Evolutionary conservation across 2,113 vertebrate species (phyloP).

Genomic region (Gobio gobio): DNA sequence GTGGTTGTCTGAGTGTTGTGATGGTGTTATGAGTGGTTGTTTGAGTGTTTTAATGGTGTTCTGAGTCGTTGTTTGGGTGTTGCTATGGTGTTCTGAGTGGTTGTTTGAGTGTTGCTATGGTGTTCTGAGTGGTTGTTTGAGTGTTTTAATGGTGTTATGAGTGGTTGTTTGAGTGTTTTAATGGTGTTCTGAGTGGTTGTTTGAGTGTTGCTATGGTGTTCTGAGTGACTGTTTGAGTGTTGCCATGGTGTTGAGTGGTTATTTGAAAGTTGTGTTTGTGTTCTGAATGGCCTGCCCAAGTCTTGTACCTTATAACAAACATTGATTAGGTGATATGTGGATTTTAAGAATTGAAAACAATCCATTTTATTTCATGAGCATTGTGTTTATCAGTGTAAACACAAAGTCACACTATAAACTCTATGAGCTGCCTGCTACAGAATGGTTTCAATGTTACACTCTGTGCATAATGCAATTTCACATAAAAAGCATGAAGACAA

Average conservation of each 20-base stretch:
- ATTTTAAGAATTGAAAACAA: constrained; percentile 11
- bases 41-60: too few species aligned
- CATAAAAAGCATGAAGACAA: background rate
- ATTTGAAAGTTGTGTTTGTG: background rate
- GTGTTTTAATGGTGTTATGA: too few species aligned
- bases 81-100: too few species aligned
- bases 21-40: too few species aligned
- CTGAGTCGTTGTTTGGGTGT: too few species aligned
- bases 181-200: background rate
- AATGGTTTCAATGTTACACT: background rate
- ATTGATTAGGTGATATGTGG: background rate
- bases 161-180: too few species aligned
- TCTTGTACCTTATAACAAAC: background rate
- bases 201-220: background rate
- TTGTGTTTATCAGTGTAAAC: background rate
- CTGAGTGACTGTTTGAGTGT: background rate
- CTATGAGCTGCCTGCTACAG: background rate
- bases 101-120: too few species aligned
- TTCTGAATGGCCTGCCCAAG: background rate
- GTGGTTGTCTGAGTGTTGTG: too few species aligned
- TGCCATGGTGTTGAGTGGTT: background rate
- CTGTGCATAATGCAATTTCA: background rate
- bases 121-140: too few species aligned
- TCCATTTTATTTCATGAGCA: background rate
- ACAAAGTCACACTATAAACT: background rate